Evolutionary conservation across 2,113 vertebrate genomes (phyloP), one percentile per base, ranked within the genome.

Genomic region (Passer montanus): DNA sequence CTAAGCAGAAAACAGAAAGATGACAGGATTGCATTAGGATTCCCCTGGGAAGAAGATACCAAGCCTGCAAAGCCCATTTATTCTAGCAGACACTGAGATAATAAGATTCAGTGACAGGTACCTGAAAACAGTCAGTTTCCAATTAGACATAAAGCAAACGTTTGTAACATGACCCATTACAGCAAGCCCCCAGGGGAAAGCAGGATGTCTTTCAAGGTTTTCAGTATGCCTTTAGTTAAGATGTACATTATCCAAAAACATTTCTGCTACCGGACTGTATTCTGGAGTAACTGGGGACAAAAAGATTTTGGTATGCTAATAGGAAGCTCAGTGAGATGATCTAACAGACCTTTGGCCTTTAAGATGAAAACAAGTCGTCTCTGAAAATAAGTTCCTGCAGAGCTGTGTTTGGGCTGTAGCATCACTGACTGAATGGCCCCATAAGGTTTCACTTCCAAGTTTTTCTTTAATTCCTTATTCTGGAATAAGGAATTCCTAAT

Each of bases 41-140:
- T 94, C 83, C 46, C 81, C 46, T 50, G 81, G 49, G 91, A 91
- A 85, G 89, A 87, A 76, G 53, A 66, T 43, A 76, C 28, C 20
- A 73, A 85, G 50, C 41, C 28, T 87, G 66, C 59, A 87, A 95
- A 80, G 26, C 72, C 35, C 79, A 67, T 95, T 96, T 94, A 79
- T 78, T 95, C 70, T 76, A 84, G 41, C 53, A 94, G 80, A 56
- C 76, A 82, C 21, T 60, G 87, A 72, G 33, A 89, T 92, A 85
- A 78, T 63, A 77, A 74, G 69, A 93, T 70, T 46, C 72, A 67
- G 35, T 87, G 86, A 89, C 52, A 94, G 44, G 53, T 89, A 77
- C 55, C 86, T 87, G 73, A 97, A 94, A 92, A 46, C 47, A 87
- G 62, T 68, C 80, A 93, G 44, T 39, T 87, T 89, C 41, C 80